phyloP scores from a whole-genome alignment of 2,888 invertebrate genomes.

The Drosophila paramelanica region DNA sequence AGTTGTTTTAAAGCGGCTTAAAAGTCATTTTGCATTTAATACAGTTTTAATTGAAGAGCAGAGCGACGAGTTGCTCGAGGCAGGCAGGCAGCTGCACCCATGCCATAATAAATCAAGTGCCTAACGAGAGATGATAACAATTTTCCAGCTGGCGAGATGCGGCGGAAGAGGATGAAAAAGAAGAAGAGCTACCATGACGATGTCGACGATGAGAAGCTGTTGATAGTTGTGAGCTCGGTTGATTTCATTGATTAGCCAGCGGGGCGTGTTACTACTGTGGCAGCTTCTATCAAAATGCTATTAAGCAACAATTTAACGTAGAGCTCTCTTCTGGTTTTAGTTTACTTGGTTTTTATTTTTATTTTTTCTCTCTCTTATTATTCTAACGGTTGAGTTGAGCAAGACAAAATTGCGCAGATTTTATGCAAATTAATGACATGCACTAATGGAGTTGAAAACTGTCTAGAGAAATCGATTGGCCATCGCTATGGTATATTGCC shows the following conservation, averaged over 20 bases:
- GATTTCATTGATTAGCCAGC: slow-evolving; percentile 70
- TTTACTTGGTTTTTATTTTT: background rate
- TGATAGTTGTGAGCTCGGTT: slow-evolving; percentile 51
- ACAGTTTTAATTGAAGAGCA: slow-evolving; percentile 73
- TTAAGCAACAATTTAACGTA: slow-evolving; percentile 44
- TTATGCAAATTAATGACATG: slow-evolving; percentile 75
- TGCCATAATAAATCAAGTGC: slow-evolving; percentile 54
- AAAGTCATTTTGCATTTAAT: slow-evolving; percentile 74
- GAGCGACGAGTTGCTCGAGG: slow-evolving; percentile 17
- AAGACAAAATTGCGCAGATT: slow-evolving; percentile 46
- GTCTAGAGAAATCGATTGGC: slow-evolving; percentile 47
- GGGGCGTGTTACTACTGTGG: slow-evolving; percentile 47
- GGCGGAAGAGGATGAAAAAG: slow-evolving; percentile 11
- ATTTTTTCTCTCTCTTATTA: slow-evolving; percentile 29
- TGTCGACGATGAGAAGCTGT: slow-evolving; percentile 32
- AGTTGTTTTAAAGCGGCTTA: slow-evolving; percentile 34
- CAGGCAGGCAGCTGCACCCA: slow-evolving; percentile 15
- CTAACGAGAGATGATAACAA: slow-evolving; percentile 72
- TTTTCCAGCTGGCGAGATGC: slow-evolving; percentile 36
- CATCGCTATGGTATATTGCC: slow-evolving; percentile 1
- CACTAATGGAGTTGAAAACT: slow-evolving; percentile 68
- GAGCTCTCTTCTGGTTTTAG: background rate
- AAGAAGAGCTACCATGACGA: slow-evolving; percentile 18
- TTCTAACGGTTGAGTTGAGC: slow-evolving; percentile 55
- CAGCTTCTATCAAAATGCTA: slow-evolving; percentile 65